Evolutionary conservation across 2,113 vertebrate species (phyloP).

Genomic region (Hystrix brachyura): DNA sequence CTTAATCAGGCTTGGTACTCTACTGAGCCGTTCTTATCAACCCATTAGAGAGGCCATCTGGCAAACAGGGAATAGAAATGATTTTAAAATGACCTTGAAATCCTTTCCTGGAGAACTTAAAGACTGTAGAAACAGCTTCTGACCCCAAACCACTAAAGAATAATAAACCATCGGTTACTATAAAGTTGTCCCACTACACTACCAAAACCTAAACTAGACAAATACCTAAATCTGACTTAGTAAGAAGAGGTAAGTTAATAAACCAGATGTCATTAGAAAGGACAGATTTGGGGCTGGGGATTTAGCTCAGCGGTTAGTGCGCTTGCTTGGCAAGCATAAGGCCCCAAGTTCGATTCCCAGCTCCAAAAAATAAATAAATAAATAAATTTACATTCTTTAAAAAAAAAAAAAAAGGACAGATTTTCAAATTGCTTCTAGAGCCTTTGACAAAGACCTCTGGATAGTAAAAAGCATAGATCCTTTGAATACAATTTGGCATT

Average conservation of each 20-base stretch:
- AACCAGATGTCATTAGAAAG: not conserved
- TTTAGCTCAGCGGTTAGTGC: too few relatives aligned
- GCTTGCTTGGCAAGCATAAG: too few relatives aligned
- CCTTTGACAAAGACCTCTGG: not conserved
- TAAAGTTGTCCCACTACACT: not conserved
- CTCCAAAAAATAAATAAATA: too few relatives aligned
- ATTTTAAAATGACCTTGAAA: slow-evolving; percentile 36
- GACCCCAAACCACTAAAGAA: not conserved
- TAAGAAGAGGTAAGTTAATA: slow-evolving; percentile 22
- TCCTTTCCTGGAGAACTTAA: not conserved
- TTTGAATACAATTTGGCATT: not conserved
- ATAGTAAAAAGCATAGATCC: not conserved
- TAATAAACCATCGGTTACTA: not conserved
- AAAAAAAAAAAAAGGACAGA: too few relatives aligned
- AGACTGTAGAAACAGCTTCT: not conserved
- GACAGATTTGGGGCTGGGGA: too few relatives aligned
- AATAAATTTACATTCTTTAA: too few relatives aligned
- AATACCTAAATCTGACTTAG: not conserved
- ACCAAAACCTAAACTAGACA: slow-evolving; percentile 15
- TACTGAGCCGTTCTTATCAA: too few relatives aligned
- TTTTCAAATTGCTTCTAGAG: slow-evolving; percentile 42
- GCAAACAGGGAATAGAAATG: not conserved
- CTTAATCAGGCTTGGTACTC: too few relatives aligned
- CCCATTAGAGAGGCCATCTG: too few relatives aligned
- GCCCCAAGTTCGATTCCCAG: too few relatives aligned